These are phyloP conservation scores for Furnarius figulus DNA, from an alignment of 2,113 vertebrate genomes.

Conservation along the genomic window DNA sequence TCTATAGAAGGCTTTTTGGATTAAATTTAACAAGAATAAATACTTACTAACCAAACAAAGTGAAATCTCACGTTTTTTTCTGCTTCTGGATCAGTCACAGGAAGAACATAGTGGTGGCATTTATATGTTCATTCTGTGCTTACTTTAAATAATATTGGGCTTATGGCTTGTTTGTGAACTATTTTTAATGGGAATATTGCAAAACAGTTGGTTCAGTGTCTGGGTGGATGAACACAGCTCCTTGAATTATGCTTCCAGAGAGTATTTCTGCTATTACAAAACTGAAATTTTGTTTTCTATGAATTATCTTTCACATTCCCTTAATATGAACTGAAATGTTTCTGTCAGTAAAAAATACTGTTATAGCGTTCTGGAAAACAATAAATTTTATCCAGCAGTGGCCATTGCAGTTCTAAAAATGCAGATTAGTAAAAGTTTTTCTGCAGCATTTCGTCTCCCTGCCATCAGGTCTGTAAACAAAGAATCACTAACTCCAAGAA, in stretches of 20 bases:
- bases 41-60: neutral
- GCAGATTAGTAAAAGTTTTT: constrained; percentile 2
- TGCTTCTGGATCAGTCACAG: neutral
- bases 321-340: neutral
- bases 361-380: constrained; percentile 22
- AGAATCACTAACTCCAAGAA: neutral
- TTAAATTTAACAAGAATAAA: neutral
- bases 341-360: neutral
- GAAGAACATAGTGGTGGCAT: neutral
- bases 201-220: neutral
- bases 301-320: neutral
- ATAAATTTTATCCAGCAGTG: neutral
- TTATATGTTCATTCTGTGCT: neutral
- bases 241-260: constrained; percentile 7
- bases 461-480: neutral
- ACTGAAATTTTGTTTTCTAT: neutral
- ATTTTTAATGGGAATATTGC: neutral
- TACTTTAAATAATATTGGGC: neutral
- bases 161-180: neutral
- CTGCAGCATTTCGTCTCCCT: neutral
- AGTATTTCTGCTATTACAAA: neutral
- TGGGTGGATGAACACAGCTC: neutral
- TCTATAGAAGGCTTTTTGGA: neutral
- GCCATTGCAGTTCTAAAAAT: neutral
- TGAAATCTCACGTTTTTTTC: neutral